A percentile compares a stretch with the other conserved stretches of the same genome.
phyloP scores from a whole-genome alignment of 2,797 vertebrate genomes.

The Champsocephalus esox region DNA sequence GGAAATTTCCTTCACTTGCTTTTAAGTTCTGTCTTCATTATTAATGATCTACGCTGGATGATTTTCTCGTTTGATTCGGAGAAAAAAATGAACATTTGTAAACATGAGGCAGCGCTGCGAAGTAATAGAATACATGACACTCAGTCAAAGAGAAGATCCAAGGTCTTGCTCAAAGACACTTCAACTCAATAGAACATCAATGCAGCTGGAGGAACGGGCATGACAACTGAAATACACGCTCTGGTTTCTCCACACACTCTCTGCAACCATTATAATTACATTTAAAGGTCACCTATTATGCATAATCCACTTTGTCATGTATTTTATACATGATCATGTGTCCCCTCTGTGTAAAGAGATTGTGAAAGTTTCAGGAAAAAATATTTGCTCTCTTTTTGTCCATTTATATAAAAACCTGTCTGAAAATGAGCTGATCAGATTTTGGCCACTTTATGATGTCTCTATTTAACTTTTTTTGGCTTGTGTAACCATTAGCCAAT shows the following conservation, averaged over 20 bases:
- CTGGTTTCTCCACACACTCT: slow-evolving; percentile 15
- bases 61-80: slow-evolving; percentile 3
- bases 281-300: no score
- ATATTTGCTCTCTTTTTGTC: no score
- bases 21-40: slow-evolving; percentile 42
- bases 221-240: slow-evolving; percentile 17
- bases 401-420: no score
- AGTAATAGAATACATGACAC: neutral
- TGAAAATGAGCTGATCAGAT: no score
- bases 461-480: no score
- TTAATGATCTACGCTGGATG: slow-evolving; percentile 28
- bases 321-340: no score
- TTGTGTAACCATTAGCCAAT: no score
- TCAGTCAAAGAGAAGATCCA: neutral
- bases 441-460: no score
- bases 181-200: neutral
- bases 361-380: no score
- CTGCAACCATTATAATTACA: slow-evolving; percentile 8
- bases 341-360: no score
- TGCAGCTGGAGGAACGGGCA: neutral
- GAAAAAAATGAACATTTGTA: neutral
- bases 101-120: neutral
- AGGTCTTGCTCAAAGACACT: slow-evolving; percentile 19
- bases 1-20: slow-evolving; percentile 50
- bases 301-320: no score